Evolutionary conservation across 53 echinoderm and acorn worm species (phyloP), one percentile per base, ranked within the genome.

Genomic region (Mesocentrotus franciscanus): DNA sequence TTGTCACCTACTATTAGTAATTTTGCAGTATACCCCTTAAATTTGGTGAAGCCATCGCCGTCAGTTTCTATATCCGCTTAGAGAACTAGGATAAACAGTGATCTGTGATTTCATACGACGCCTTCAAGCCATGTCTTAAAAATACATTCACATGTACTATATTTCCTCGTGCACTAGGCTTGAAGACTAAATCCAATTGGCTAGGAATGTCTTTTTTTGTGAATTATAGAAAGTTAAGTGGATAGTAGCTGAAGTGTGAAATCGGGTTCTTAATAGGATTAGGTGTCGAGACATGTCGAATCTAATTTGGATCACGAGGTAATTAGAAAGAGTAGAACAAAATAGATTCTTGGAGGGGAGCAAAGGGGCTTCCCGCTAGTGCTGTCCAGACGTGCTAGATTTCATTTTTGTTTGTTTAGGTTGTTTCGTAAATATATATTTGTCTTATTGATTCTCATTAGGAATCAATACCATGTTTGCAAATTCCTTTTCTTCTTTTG

Each of bases 221-320:
- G 71, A 71, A 71, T 71, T 74, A 74, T 1, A 32, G 39, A 7
- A 36, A 15, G 17, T 78, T 36, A 34, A 78, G 18, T 36, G 81
- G 81, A 81, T 42, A 39, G 15, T 42, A 42, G 39, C 49, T 81
- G 81, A 81, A 81, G 81, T 81, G 81, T 81, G 81, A 81, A 81
- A 81, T 18, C 18, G 42, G 20, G 42, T 6, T 20, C 22, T 36
- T 42, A 9, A 42, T 81, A 81, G 36, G 87, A 87, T 57, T 87
- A 58, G 14, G 57, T 87, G 87, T 27, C 59, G 87, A 87, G 87
- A 87, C 87, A 35, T 87, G 87, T 87, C 87, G 24, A 26, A 26
- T 57, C 13, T 27, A 87, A 87, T 87, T 87, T 87, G 58, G 59
- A 87, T 87, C 58, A 29, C n/a, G 27, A 87, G n/a, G 27, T 85